Percentiles rank a stretch among this genome's conserved stretches.
These are phyloP conservation scores for Branchipolynoe longqiensis DNA, from an alignment of 2,888 invertebrate genomes.

Conservation along the genomic window DNA sequence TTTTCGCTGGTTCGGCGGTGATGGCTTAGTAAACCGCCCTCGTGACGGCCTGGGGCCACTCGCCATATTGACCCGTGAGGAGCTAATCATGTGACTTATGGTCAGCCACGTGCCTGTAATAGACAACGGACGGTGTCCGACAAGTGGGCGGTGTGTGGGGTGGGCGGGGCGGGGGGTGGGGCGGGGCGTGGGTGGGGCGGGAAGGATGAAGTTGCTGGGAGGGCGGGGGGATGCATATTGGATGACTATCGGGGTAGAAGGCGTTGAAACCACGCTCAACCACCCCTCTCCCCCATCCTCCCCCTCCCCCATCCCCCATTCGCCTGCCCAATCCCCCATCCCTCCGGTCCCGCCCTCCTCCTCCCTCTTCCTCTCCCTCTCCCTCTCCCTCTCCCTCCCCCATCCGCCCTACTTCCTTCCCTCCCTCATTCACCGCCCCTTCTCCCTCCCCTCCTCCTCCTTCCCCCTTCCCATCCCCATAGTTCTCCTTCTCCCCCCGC, in stretches of 20 bases:
- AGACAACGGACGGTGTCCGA: background rate
- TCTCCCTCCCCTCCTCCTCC: background rate
- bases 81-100: constrained; percentile 47
- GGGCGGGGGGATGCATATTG: background rate
- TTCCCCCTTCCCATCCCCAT: background rate
- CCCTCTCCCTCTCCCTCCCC: background rate
- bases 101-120: constrained; percentile 3
- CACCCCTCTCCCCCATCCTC: background rate
- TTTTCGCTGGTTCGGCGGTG: too few relatives aligned
- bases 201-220: background rate
- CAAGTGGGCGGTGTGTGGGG: background rate
- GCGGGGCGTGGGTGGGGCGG: background rate
- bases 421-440: background rate
- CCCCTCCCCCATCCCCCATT: background rate
- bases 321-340: background rate
- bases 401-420: background rate
- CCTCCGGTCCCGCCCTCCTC: too few relatives aligned
- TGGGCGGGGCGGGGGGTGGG: background rate
- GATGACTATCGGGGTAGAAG: background rate
- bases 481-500: background rate
- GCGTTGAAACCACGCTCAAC: background rate
- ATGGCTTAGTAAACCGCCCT: background rate
- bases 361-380: background rate
- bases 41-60: background rate
- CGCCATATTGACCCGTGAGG: constrained; percentile 1